Evolutionary conservation across 2,797 vertebrate genomes (phyloP).

Genomic region (Vireo griseus): DNA sequence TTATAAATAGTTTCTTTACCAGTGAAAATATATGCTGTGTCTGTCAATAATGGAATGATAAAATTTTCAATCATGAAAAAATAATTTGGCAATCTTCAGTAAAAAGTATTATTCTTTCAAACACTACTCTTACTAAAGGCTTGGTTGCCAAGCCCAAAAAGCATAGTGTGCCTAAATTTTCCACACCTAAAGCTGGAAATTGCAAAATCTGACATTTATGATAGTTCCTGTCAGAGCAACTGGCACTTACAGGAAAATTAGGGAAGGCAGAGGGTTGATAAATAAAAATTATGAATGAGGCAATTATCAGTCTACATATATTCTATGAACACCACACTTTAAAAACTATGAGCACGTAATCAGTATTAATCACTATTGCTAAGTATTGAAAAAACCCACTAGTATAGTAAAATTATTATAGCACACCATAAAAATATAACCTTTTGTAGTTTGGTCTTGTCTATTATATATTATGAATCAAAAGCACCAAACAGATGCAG

Average conservation of each 20-base stretch:
- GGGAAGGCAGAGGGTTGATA: not conserved
- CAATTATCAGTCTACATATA: not conserved
- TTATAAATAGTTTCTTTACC: not conserved
- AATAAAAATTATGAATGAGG: not conserved
- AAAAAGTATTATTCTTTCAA: not conserved
- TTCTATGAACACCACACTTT: not conserved
- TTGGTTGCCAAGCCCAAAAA: not conserved
- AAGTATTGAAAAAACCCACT: not conserved
- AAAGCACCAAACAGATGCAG: not conserved
- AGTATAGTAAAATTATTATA: not conserved
- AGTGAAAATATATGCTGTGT: not conserved
- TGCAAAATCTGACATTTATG: not conserved
- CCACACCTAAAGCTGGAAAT: not conserved
- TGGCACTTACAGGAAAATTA: not conserved
- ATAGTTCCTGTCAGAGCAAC: not conserved
- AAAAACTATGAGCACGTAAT: not conserved
- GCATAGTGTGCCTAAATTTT: not conserved
- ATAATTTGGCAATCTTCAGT: not conserved
- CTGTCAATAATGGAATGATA: not conserved
- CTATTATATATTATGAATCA: not conserved
- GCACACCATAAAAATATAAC: not conserved
- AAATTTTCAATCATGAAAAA: not conserved
- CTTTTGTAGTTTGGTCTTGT: not conserved
- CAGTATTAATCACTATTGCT: not conserved
- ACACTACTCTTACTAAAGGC: not conserved